Conservation (phyloP, 2,888 invertebrate genomes). For the Papilio demoleus region DNA sequence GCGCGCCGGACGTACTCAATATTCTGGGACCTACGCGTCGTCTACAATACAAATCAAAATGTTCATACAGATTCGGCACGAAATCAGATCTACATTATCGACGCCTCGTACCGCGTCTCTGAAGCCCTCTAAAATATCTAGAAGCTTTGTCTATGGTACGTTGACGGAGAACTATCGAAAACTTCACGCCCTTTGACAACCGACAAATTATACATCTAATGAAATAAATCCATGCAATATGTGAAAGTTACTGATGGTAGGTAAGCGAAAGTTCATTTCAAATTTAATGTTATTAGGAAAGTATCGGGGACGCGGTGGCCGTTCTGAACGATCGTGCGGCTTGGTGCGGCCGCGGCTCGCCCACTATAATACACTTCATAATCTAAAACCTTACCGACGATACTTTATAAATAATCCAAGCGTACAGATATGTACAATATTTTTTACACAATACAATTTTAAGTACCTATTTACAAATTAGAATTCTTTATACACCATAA, state of each 20-base stretch:
- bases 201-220: slow-evolving; percentile 31
- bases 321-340: slow-evolving; percentile 45
- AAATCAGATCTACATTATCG: slow-evolving; percentile 69
- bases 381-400: slow-evolving; percentile 66
- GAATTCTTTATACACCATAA: slow-evolving; percentile 82
- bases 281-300: slow-evolving; percentile 32
- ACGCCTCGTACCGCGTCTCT: slow-evolving; percentile 52
- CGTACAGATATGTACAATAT: slow-evolving; percentile 84
- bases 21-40: slow-evolving; percentile 65
- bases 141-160: slow-evolving; percentile 71
- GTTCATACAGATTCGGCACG: slow-evolving; percentile 56
- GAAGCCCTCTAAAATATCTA: slow-evolving; percentile 73
- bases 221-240: slow-evolving; percentile 33
- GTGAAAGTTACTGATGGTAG: slow-evolving; percentile 11
- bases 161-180: slow-evolving; percentile 38
- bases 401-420: slow-evolving; percentile 81
- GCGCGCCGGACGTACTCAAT: slow-evolving; percentile 58
- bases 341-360: slow-evolving; percentile 44
- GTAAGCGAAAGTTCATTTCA: slow-evolving; percentile 23
- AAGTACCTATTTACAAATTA: slow-evolving; percentile 84
- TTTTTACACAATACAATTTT: slow-evolving; percentile 79
- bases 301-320: slow-evolving; percentile 33
- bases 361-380: slow-evolving; percentile 60
- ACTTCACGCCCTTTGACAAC: slow-evolving; percentile 18
- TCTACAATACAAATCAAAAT: slow-evolving; percentile 75